Base-by-base conservation (phyloP, 2,113 vertebrate species). In the Henicopernis longicauda region DNA sequence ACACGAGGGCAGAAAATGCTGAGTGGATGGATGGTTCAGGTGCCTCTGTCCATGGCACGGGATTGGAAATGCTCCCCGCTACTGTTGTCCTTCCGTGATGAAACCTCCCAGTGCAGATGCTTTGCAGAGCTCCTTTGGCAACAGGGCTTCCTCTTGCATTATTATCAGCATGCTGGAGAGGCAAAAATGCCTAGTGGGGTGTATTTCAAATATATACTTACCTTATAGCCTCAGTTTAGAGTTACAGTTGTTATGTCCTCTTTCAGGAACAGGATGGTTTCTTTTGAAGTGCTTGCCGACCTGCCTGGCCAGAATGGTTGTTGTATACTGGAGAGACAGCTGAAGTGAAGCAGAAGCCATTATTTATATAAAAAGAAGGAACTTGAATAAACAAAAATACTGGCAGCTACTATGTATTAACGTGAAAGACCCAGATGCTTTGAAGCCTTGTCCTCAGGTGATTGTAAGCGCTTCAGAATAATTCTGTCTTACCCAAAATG, bases 261-360 rank as follows among this genome's bases (percentile, higher is more conserved):
- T 92, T 87, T 69, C 3, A 36, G n/a, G 59, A 90, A 10, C 16
- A 42, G 38, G 63, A 36, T 29, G 11, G 20, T 36, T 67, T 77
- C 13, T 58, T 59, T 23, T 73, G 36, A 82, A 82, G 55, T 45
- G n/a, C 34, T 66, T 80, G 38, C 79, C 90, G 90, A 92, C 90
- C 82, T 78, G 55, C 65, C 77, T 86, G 83, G 61, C 59, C 67
- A 71, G 67, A 92, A 55, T 52, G n/a, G 9, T 81, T n/a, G 45
- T 26, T 81, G 57, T 40, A 21, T 86, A 50, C 71, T 71, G n/a
- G 20, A 91, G n/a, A 93, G 86, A 71, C 63, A 86, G 86, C 47
- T 92, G 80, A 93, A 97, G 42, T 74, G 88, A 95, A 76, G 82
- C 94, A 94, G 90, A 95, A 96, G 52, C 88, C 83, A 92, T 92